Evolutionary conservation across 2,797 vertebrate species (phyloP).

Genomic region (Tympanoctomys barrerae): DNA sequence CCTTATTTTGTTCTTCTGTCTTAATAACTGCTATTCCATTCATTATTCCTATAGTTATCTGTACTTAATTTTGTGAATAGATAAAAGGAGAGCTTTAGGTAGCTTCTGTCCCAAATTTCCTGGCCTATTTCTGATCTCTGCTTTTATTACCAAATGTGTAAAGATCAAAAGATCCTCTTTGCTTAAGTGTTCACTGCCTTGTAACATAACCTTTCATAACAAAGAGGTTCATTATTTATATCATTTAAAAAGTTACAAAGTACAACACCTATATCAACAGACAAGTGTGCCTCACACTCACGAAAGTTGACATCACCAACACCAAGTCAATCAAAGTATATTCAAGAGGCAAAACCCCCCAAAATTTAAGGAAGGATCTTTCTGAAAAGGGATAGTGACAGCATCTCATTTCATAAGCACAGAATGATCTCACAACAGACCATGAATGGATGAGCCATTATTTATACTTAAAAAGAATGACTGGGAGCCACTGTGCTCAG

Average conservation of each 20-base stretch:
- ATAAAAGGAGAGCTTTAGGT: conserved; percentile 72
- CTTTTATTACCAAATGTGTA: conserved; percentile 71
- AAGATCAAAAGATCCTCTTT: conserved; percentile 79
- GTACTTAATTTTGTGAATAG: conserved; percentile 64
- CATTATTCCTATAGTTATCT: conserved; percentile 13
- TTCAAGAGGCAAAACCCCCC: neutral
- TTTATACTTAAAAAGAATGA: conserved; percentile 86
- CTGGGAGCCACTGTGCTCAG: conserved; percentile 78
- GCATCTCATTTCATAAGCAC: conserved; percentile 83
- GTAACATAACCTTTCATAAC: conserved; percentile 60
- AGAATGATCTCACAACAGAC: conserved; percentile 79
- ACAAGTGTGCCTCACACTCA: conserved; percentile 43
- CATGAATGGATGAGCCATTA: conserved; percentile 84
- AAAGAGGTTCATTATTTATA: conserved; percentile 79
- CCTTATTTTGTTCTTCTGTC: conserved; percentile 51
- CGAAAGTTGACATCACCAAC: conserved; percentile 63
- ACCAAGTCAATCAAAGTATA: conserved; percentile 50
- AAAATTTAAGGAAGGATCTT: conserved; percentile 54
- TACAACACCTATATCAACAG: conserved; percentile 50
- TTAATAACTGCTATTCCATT: conserved; percentile 54
- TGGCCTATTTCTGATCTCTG: conserved; percentile 62
- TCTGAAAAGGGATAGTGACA: conserved; percentile 83
- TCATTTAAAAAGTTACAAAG: conserved; percentile 69
- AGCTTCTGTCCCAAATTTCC: conserved; percentile 63
- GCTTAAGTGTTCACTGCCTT: conserved; percentile 70